Percentiles rank a stretch among this genome's conserved stretches.
These are phyloP conservation scores for Acanthochromis polyacanthus DNA, from an alignment of 2,113 vertebrate species.

Conservation along the genomic window DNA sequence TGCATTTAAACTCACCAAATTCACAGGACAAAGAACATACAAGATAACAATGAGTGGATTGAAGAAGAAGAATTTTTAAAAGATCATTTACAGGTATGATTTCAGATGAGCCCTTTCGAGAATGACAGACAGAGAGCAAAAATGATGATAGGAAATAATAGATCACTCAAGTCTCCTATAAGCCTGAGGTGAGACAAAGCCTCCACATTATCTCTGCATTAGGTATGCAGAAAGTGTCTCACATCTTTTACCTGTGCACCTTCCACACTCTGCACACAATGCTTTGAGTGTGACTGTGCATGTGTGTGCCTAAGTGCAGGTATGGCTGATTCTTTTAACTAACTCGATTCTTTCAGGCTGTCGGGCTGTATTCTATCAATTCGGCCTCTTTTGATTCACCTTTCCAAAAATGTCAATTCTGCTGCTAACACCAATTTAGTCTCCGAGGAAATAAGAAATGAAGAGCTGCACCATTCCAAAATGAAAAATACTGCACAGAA, in stretches of 20 bases:
- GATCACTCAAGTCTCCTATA: too few species aligned
- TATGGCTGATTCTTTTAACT: constrained; percentile 5
- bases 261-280: not conserved
- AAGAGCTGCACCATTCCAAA: constrained; percentile 6
- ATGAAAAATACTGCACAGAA: not conserved
- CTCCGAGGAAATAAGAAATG: constrained; percentile 1
- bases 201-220: not conserved
- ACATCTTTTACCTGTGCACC: not conserved
- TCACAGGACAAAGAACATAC: not conserved
- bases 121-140: too few species aligned
- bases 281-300: not conserved
- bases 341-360: constrained; percentile 21
- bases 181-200: too few species aligned
- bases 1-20: not conserved
- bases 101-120: too few species aligned
- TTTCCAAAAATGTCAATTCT: constrained; percentile 27
- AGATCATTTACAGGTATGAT: too few species aligned
- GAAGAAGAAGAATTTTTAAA: too few species aligned
- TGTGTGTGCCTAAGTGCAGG: not conserved
- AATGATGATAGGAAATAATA: too few species aligned
- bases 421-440: constrained; percentile 7
- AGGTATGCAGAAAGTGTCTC: not conserved
- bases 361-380: constrained; percentile 1
- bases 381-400: constrained; percentile 31
- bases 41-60: not conserved